A percentile compares a stretch with the other conserved stretches of the same genome.
phyloP scores from a whole-genome alignment of 2,113 vertebrate genomes.

The Seriola aureovittata region DNA sequence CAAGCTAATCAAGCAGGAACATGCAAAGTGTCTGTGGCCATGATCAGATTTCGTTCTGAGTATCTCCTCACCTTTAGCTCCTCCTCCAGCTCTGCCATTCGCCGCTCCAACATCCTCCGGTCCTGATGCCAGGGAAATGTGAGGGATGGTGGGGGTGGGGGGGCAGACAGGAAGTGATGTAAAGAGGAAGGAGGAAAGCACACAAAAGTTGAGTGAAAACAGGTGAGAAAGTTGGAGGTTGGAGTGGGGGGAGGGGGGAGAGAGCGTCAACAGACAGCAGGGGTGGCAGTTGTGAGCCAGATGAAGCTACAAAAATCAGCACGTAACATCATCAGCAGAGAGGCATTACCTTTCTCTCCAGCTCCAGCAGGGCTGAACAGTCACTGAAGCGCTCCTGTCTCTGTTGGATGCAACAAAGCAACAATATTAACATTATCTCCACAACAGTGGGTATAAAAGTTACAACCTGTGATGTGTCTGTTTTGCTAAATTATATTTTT shows the following conservation, averaged over 20 bases:
- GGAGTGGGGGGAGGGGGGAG: slow-evolving; percentile 24
- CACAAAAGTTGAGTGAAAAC: slow-evolving; percentile 52
- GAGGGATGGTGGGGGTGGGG: slow-evolving; percentile 11
- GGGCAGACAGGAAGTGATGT: slow-evolving; percentile 32
- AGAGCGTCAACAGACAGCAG: slow-evolving; percentile 59
- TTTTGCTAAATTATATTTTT: background rate
- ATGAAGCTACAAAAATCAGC: slow-evolving; percentile 47
- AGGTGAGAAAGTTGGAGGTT: slow-evolving; percentile 57
- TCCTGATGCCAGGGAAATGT: slow-evolving; percentile 75
- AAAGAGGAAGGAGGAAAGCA: background rate
- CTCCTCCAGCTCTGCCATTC: slow-evolving; percentile 87
- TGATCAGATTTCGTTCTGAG: background rate
- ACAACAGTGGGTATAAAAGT: background rate
- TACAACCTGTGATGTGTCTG: background rate
- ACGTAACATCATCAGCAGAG: background rate
- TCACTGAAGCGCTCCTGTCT: slow-evolving; percentile 87
- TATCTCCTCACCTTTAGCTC: slow-evolving; percentile 85
- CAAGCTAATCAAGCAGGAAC: slow-evolving; percentile 67
- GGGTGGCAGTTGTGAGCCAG: slow-evolving; percentile 70
- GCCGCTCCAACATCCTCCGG: slow-evolving; percentile 85
- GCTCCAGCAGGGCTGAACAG: slow-evolving; percentile 86
- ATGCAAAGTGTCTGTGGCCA: slow-evolving; percentile 67
- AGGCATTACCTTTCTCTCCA: slow-evolving; percentile 86
- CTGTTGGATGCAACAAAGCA: slow-evolving; percentile 68
- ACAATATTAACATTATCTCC: background rate